Conservation (phyloP, 2,797 vertebrate genomes). For the Danio kyathit region DNA sequence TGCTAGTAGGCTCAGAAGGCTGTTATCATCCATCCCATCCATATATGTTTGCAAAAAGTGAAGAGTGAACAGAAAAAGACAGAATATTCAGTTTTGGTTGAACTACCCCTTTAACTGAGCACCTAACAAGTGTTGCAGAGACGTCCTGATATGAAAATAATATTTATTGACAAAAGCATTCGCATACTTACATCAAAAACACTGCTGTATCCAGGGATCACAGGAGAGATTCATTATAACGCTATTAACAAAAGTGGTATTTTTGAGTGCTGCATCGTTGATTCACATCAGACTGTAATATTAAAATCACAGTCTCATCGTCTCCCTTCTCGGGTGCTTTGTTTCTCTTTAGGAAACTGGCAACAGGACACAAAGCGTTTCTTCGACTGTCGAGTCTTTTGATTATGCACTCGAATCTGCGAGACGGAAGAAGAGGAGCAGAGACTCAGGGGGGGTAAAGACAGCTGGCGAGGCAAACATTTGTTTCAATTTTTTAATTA, state of each 20-base stretch:
- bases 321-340: constrained; percentile 3
- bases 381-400: constrained; percentile 28
- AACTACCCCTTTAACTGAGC: no score
- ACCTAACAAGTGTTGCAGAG: not conserved
- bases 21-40: no score
- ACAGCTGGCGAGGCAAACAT: constrained; percentile 59
- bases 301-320: constrained; percentile 48
- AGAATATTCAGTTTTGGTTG: no score
- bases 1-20: no score
- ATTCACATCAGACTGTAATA: constrained; percentile 51
- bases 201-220: constrained; percentile 43
- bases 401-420: constrained; percentile 38
- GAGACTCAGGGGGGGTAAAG: constrained; percentile 14
- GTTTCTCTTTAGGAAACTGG: constrained; percentile 47
- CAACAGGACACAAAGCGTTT: constrained; percentile 44
- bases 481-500: constrained; percentile 63
- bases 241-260: constrained; percentile 46
- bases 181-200: constrained; percentile 16
- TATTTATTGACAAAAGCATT: constrained; percentile 31
- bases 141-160: not conserved
- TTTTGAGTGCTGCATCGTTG: constrained; percentile 34
- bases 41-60: no score
- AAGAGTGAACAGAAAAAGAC: no score
- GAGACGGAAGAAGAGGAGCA: constrained; percentile 11
- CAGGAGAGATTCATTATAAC: constrained; percentile 46